phyloP scores from a whole-genome alignment of 2,797 vertebrate species.

The Alcedo atthis region DNA sequence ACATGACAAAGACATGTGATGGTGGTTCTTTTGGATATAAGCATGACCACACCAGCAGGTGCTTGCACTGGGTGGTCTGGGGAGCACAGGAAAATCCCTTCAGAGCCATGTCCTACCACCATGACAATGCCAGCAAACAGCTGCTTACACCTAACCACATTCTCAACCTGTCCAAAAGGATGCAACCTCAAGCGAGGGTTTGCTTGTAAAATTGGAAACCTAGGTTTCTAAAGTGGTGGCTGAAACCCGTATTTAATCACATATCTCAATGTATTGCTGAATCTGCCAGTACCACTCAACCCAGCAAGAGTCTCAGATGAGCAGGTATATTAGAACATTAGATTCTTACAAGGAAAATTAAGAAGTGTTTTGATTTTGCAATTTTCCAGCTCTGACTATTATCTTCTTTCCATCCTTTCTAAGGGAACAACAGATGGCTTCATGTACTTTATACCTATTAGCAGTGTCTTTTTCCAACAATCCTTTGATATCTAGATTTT shows the following conservation, averaged over 20 bases:
- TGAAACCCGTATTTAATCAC: neutral
- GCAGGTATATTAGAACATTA: neutral
- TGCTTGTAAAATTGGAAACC: neutral
- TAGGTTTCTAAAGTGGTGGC: neutral
- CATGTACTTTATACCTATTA: neutral
- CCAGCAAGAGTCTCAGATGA: neutral
- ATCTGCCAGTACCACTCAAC: neutral
- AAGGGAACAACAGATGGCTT: neutral
- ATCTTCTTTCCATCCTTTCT: neutral
- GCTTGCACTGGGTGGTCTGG: neutral
- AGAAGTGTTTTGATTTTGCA: neutral
- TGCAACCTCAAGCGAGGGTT: neutral
- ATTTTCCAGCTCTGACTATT: neutral
- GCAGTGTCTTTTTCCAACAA: neutral
- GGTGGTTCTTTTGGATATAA: neutral
- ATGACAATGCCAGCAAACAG: neutral
- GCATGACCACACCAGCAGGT: neutral
- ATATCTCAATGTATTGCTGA: neutral
- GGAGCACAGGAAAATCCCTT: neutral
- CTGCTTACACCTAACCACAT: neutral
- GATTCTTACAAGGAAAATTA: neutral
- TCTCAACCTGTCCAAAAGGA: neutral
- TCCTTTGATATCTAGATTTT: neutral
- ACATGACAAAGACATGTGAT: neutral
- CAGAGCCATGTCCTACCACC: rapidly evolving